A percentile compares a stretch with the other conserved stretches of the same genome.
These are phyloP conservation scores for Cottus gobio DNA, from an alignment of 2,113 vertebrate genomes.

Conservation along the genomic window DNA sequence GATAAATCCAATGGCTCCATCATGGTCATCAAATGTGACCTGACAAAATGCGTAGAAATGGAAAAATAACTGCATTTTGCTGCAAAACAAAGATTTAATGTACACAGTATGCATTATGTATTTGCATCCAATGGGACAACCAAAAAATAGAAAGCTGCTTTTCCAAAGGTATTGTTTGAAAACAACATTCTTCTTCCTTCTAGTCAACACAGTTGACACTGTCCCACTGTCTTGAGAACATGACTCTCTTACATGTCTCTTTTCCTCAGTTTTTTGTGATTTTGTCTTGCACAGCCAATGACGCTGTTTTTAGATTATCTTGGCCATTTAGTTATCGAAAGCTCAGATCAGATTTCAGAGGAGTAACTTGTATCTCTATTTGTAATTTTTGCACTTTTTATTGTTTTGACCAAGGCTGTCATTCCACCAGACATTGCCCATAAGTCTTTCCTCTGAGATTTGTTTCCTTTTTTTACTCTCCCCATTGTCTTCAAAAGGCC, in stretches of 20 bases:
- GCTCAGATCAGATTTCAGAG: not conserved
- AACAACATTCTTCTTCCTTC: no score
- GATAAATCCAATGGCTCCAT: conserved; percentile 24
- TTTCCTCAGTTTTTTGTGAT: no score
- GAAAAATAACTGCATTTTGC: no score
- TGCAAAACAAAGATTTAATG: no score
- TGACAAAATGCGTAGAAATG: no score
- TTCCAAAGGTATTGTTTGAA: no score
- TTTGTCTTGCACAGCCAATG: not conserved
- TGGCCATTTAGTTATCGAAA: not conserved
- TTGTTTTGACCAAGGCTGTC: not conserved
- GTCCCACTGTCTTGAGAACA: no score
- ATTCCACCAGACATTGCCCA: not conserved
- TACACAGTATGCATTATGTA: no score
- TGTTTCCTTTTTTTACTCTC: not conserved
- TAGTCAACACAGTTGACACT: no score
- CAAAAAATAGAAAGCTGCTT: no score
- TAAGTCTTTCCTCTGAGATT: not conserved
- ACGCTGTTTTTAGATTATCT: not conserved
- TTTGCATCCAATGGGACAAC: no score
- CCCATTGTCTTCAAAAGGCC: not conserved
- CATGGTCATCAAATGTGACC: not conserved
- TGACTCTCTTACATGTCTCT: no score
- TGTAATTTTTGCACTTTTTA: not conserved
- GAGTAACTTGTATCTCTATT: not conserved